Percentiles rank a stretch among this genome's conserved stretches.
These are phyloP conservation scores for Pharmacophagus antenor DNA, from an alignment of 2,888 invertebrate species.

Conservation along the genomic window DNA sequence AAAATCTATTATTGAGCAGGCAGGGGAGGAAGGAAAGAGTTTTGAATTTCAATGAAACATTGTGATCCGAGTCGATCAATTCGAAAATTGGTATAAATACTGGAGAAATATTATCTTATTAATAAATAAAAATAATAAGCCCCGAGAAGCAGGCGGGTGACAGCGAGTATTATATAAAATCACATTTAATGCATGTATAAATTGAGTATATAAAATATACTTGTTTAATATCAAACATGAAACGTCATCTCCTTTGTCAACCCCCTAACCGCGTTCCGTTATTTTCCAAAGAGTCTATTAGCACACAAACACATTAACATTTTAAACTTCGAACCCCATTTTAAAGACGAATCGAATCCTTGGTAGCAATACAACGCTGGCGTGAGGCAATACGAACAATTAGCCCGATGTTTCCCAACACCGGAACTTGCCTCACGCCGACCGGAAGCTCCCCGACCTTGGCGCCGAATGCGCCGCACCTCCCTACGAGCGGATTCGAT, in stretches of 20 bases:
- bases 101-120: too few species aligned
- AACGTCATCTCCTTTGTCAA: not conserved
- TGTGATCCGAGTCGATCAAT: too few species aligned
- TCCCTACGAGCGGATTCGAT: constrained; percentile 33
- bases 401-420: constrained; percentile 62
- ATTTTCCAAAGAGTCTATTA: constrained; percentile 15
- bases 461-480: constrained; percentile 46
- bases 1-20: too few species aligned
- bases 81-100: too few species aligned
- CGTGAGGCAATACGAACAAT: constrained; percentile 55
- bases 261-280: not conserved
- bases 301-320: constrained; percentile 21
- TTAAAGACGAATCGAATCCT: constrained; percentile 31
- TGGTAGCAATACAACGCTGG: constrained; percentile 45
- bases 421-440: constrained; percentile 67
- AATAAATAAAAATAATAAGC: too few species aligned
- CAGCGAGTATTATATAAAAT: too few species aligned
- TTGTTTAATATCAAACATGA: not conserved
- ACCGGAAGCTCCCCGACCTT: constrained; percentile 70
- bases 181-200: too few species aligned
- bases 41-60: too few species aligned
- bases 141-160: too few species aligned
- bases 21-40: too few species aligned
- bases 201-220: not conserved
- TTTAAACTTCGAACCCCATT: constrained; percentile 24